A percentile compares a stretch with the other conserved stretches of the same genome.
Evolutionary conservation across 2,797 vertebrate species (phyloP).

Genomic region (Leptoclinus maculatus): DNA sequence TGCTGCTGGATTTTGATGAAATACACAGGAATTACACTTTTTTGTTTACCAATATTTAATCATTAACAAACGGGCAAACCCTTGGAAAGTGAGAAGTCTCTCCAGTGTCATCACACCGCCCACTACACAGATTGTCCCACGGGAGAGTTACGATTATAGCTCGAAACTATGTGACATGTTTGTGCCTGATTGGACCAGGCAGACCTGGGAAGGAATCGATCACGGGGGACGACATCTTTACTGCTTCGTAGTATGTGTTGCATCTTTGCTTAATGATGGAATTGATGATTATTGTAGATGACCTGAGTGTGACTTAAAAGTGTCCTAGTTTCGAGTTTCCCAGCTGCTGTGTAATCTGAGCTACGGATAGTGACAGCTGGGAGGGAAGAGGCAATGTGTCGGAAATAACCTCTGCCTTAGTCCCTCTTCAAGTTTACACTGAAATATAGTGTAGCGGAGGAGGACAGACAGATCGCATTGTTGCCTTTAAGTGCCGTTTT

Average conservation of each 20-base stretch:
- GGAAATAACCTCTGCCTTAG: conserved; percentile 72
- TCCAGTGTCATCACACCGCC: conserved; percentile 7
- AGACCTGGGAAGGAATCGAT: background rate
- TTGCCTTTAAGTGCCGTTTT: background rate
- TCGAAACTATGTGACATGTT: conserved; percentile 25
- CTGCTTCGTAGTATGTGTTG: conserved; percentile 3
- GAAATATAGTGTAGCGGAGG: conserved; percentile 16
- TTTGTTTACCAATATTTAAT: conserved; percentile 4
- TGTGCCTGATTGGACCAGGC: background rate
- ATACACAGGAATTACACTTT: background rate
- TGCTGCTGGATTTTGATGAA: background rate
- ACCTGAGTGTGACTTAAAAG: conserved; percentile 64
- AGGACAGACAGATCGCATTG: conserved; percentile 25
- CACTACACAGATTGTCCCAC: conserved; percentile 18
- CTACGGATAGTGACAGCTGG: conserved; percentile 78
- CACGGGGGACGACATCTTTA: conserved; percentile 4
- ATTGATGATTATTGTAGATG: conserved; percentile 56
- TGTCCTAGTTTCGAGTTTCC: conserved; percentile 58
- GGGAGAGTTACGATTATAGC: conserved; percentile 5
- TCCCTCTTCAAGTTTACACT: conserved; percentile 45
- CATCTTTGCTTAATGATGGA: conserved; percentile 48
- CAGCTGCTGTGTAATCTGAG: conserved; percentile 79
- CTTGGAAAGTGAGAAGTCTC: conserved; percentile 3
- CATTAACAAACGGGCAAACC: conserved; percentile 10
- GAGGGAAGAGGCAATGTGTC: conserved; percentile 45